Percentiles rank a stretch among this genome's conserved stretches.
phyloP scores from a whole-genome alignment of 2,113 vertebrate genomes.

The Lepisosteus oculatus region DNA sequence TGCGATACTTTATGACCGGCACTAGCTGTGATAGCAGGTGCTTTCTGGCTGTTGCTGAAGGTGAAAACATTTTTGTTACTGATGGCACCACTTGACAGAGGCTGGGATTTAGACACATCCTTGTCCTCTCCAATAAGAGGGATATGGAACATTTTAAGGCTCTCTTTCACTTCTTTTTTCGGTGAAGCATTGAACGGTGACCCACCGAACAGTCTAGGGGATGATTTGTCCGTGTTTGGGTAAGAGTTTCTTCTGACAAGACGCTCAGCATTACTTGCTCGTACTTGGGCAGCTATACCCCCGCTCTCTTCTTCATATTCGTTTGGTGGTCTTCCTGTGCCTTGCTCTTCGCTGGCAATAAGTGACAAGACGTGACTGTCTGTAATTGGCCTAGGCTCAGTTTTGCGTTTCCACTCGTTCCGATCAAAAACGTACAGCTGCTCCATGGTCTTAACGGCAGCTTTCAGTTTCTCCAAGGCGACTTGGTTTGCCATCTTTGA shows the following conservation, averaged over 20 bases:
- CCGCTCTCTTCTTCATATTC: constrained; percentile 35
- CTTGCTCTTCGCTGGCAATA: constrained; percentile 62
- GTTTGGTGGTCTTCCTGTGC: not conserved
- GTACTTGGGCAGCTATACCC: not conserved
- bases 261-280: constrained; percentile 27
- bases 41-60: constrained; percentile 47
- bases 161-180: constrained; percentile 37
- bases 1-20: constrained; percentile 31
- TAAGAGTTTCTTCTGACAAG: constrained; percentile 51
- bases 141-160: constrained; percentile 11
- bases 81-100: constrained; percentile 28
- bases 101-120: constrained; percentile 23
- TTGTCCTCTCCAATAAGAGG: constrained; percentile 24
- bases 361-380: constrained; percentile 86
- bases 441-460: constrained; percentile 93
- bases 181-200: constrained; percentile 14
- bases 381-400: constrained; percentile 60
- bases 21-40: constrained; percentile 25
- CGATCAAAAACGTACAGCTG: constrained; percentile 86
- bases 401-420: constrained; percentile 89
- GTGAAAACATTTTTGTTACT: constrained; percentile 44
- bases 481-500: constrained; percentile 54
- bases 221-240: constrained; percentile 51
- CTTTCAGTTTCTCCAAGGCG: constrained; percentile 86
- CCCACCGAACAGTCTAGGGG: constrained; percentile 31